Evolutionary conservation across 2,113 vertebrate genomes (phyloP).

Genomic region (Xiphorhynchus elegans): DNA sequence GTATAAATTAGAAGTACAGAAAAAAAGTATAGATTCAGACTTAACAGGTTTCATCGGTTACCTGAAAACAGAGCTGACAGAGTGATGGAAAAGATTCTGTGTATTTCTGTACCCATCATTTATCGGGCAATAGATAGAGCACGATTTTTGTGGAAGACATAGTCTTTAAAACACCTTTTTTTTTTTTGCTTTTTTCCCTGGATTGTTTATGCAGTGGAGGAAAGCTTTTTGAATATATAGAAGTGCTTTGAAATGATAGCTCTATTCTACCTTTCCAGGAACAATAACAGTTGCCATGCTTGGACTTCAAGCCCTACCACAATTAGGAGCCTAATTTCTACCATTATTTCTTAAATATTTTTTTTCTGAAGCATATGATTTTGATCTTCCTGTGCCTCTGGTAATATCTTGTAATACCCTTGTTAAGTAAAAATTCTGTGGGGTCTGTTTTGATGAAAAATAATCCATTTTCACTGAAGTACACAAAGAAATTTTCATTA

Average conservation of each 20-base stretch:
- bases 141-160: neutral
- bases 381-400: neutral
- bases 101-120: neutral
- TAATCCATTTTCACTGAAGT: neutral
- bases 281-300: neutral
- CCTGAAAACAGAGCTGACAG: neutral
- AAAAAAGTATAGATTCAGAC: neutral
- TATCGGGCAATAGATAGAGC: neutral
- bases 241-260: neutral
- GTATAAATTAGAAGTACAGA: neutral
- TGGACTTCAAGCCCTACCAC: neutral
- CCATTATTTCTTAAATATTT: neutral
- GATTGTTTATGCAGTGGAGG: neutral
- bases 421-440: neutral
- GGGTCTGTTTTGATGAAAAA: neutral
- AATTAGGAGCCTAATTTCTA: neutral
- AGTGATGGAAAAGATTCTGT: neutral
- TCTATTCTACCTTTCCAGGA: neutral
- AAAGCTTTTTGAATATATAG: neutral
- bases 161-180: neutral
- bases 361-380: neutral
- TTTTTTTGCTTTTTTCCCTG: neutral
- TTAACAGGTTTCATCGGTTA: neutral
- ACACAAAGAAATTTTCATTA: neutral
- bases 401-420: neutral